Base-by-base conservation (phyloP, 2,113 vertebrate species). In the Siphamia tubifer region DNA sequence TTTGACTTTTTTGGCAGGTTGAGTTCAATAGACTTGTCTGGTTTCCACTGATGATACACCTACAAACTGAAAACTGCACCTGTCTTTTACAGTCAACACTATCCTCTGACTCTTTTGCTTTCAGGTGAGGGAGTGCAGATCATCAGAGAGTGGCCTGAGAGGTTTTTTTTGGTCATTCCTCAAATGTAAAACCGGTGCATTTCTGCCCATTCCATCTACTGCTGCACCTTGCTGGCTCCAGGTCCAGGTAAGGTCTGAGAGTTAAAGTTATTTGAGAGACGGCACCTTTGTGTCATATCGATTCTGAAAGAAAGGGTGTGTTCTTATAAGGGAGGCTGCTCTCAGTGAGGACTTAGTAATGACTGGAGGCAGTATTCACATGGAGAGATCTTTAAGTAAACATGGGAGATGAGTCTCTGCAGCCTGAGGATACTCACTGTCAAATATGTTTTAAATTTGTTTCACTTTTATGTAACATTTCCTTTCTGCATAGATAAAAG, bases 251-350 rank as follows among this genome's bases (percentile, higher is more conserved):
- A 19, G n/a, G 44, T 15, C 25, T 32, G 31, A 32, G 25, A 31
- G 39, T 53, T 36, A 53, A 34, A 47, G 56, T 55, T 10, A 12
- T 51, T 61, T 36, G 19, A 35, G 32, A 31, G 43, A 34, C 23
- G 4, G 36, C 36, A 28, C 31, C 64, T 68, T 61, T 3, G 17
- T 61, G 69, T 57, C 69, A 55, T 81, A 65, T 67, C 68, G 45
- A 39, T 45, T 57, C 40, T 65, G 36, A 60, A 28, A 62, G 53
- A 54, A 31, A 68, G 74, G 79, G 86, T 68, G 80, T 85, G 79
- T 76, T 51, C 28, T 9, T 10, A 5, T 15, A 17, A 76, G 55
- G 47, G 56, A 70, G 78, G 79, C 19, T 55, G 51, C n/a, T 66
- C 21, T 28, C 4, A 58, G 64, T 21, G 39, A 39, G 17, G 42